Conservation (phyloP, 2,113 vertebrate genomes). For the Microcebus lehilahytsara region DNA sequence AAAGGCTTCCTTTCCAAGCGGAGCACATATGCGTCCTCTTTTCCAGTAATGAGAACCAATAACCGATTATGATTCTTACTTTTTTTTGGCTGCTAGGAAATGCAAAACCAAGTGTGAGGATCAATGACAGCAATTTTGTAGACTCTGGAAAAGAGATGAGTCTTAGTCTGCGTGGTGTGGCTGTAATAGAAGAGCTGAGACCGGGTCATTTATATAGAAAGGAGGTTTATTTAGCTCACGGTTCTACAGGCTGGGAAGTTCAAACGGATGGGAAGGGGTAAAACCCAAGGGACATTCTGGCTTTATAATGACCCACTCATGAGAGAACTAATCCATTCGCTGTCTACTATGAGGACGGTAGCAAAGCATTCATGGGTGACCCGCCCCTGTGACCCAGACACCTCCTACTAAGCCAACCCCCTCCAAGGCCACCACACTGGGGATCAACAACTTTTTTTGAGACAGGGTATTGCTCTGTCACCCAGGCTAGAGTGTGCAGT, state of each 20-base stretch:
- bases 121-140: neutral
- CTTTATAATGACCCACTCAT: neutral
- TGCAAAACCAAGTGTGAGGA: neutral
- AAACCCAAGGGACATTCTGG: neutral
- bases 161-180: neutral
- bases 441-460: no score
- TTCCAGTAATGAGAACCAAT: neutral
- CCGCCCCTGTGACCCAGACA: neutral
- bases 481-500: no score
- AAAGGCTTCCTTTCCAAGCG: neutral
- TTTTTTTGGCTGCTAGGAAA: neutral
- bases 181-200: neutral
- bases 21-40: neutral
- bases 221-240: neutral
- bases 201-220: neutral
- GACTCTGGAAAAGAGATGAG: neutral
- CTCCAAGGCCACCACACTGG: no score
- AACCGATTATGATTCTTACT: accelerated
- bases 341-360: neutral
- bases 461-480: no score
- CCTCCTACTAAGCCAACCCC: neutral
- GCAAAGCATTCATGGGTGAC: neutral
- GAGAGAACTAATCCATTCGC: neutral
- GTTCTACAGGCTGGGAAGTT: neutral
- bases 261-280: neutral